Evolutionary conservation across 2,888 invertebrate species (phyloP).

Genomic region (Diabrotica balteata): DNA sequence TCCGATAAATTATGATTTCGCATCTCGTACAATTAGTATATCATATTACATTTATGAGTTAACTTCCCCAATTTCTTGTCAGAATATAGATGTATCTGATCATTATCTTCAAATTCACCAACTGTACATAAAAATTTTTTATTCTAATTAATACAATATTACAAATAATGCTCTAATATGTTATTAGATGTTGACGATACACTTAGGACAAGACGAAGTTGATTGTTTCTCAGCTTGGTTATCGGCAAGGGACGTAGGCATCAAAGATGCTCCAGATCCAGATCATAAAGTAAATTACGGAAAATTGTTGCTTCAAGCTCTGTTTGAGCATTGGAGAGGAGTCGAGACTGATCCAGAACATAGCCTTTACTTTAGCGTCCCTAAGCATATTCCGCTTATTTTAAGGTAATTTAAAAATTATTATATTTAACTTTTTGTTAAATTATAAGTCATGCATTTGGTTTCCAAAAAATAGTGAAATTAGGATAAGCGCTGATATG

Average conservation of each 20-base stretch:
- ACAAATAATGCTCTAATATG: not conserved
- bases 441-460: too few relatives aligned
- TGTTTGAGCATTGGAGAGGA: conserved; percentile 92
- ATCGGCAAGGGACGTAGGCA: conserved; percentile 92
- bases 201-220: conserved; percentile 94
- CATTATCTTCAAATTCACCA: too few relatives aligned
- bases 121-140: too few relatives aligned
- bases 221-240: conserved; percentile 99
- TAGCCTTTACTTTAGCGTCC: conserved; percentile 85
- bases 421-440: not conserved
- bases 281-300: conserved; percentile 97
- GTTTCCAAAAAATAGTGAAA: too few relatives aligned
- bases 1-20: too few relatives aligned
- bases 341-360: conserved; percentile 75
- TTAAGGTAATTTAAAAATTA: conserved; percentile 60
- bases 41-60: too few relatives aligned
- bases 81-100: too few relatives aligned
- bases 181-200: conserved; percentile 91
- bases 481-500: too few relatives aligned
- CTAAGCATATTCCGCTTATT: conserved; percentile 95
- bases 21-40: too few relatives aligned
- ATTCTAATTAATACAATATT: too few relatives aligned
- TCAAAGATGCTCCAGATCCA: conserved; percentile 66
- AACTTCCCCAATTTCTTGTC: too few relatives aligned
- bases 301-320: conserved; percentile 88